Conservation (phyloP, 2,113 vertebrate species). For the Salvelinus fontinalis region DNA sequence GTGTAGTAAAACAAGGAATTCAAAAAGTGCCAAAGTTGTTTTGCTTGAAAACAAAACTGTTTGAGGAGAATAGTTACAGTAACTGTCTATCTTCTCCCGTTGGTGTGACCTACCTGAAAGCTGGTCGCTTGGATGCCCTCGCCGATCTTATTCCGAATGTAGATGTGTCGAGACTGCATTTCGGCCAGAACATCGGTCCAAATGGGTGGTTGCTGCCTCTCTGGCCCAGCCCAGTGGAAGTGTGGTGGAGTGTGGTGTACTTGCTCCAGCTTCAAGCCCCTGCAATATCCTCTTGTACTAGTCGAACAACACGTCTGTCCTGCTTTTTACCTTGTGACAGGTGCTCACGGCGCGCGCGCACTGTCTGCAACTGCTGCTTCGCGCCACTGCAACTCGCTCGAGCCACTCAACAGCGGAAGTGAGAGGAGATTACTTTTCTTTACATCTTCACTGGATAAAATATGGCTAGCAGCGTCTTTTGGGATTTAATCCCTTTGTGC, state of each 20-base stretch:
- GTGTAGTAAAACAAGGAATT: neutral
- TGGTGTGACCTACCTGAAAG: slow-evolving; percentile 74
- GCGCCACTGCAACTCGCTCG: neutral
- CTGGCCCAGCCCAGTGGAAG: slow-evolving; percentile 69
- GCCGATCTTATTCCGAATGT: slow-evolving; percentile 80
- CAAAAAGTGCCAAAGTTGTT: neutral
- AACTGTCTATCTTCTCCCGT: neutral
- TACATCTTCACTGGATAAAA: neutral
- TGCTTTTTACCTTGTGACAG: slow-evolving; percentile 8
- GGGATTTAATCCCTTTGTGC: neutral
- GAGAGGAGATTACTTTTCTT: neutral
- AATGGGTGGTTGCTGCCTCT: slow-evolving; percentile 67
- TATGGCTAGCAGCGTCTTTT: neutral
- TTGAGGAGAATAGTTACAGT: neutral
- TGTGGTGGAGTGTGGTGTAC: slow-evolving; percentile 65
- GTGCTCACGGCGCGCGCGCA: slow-evolving; percentile 9
- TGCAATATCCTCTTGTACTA: slow-evolving; percentile 9
- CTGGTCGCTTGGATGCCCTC: slow-evolving; percentile 82
- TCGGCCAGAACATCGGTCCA: slow-evolving; percentile 81
- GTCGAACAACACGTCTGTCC: neutral
- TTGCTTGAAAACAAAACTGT: neutral
- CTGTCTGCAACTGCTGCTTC: neutral
- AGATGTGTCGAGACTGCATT: slow-evolving; percentile 83
- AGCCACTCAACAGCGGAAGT: slow-evolving; percentile 44
- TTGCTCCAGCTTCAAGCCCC: slow-evolving; percentile 73